A percentile compares a stretch with the other conserved stretches of the same genome.
Evolutionary conservation across 2,113 vertebrate genomes (phyloP).

Genomic region (Climacteris rufus): DNA sequence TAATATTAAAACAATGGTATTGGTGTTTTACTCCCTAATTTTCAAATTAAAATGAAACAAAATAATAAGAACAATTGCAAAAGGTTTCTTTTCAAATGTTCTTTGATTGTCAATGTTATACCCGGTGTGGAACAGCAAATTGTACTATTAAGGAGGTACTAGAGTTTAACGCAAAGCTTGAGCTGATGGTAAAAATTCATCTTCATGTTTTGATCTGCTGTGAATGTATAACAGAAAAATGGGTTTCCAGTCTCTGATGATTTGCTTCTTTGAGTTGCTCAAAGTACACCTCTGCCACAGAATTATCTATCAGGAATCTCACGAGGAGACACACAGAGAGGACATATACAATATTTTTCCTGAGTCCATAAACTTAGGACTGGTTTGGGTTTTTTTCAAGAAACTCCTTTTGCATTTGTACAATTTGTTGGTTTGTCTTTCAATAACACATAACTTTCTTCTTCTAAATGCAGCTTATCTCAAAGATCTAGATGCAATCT

Average conservation of each 20-base stretch:
- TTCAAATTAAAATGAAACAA: not conserved
- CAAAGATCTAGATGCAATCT: not conserved
- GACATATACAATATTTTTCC: not conserved
- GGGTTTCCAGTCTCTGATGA: not conserved
- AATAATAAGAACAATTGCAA: not conserved
- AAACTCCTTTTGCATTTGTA: not conserved
- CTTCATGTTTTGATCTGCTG: not conserved
- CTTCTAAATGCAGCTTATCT: not conserved
- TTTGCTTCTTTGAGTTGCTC: not conserved
- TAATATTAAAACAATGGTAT: not conserved
- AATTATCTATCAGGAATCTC: not conserved
- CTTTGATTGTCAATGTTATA: not conserved
- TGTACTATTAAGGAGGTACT: not conserved
- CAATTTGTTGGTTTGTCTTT: not conserved
- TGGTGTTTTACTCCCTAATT: not conserved
- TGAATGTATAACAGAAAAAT: not conserved
- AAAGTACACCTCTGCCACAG: not conserved
- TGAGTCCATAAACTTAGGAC: not conserved
- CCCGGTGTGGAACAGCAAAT: not conserved
- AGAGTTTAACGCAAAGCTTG: not conserved
- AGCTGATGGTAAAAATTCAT: not conserved
- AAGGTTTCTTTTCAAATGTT: accelerated
- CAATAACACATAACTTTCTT: not conserved
- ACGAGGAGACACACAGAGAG: not conserved
- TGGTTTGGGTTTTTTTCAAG: not conserved